Evolutionary conservation across 2,113 vertebrate species (phyloP).

Genomic region (Astur gentilis): DNA sequence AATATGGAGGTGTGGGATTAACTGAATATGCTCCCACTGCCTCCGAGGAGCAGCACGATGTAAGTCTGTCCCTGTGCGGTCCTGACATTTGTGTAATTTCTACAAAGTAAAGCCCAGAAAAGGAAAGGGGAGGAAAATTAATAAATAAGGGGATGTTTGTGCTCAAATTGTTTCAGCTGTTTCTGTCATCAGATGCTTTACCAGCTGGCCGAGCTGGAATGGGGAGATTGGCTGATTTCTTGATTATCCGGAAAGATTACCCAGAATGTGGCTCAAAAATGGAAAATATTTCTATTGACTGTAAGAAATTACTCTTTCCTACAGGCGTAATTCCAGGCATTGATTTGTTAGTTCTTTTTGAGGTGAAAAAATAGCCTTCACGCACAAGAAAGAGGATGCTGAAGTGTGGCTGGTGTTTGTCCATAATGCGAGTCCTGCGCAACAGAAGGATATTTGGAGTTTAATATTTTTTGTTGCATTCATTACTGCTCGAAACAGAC

Average conservation of each 20-base stretch:
- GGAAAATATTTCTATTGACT: neutral
- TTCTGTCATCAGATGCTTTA: neutral
- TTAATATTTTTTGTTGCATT: neutral
- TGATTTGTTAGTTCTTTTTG: neutral
- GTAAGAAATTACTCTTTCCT: neutral
- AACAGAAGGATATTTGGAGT: neutral
- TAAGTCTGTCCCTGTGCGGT: neutral
- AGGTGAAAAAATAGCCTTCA: neutral
- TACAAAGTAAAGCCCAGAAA: neutral
- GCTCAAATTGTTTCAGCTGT: neutral
- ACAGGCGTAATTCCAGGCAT: neutral
- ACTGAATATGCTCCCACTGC: neutral
- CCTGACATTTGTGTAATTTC: neutral
- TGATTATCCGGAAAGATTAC: neutral
- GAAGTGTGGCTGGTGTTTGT: neutral
- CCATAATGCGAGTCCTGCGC: accelerated
- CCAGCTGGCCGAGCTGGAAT: neutral
- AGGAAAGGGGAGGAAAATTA: neutral
- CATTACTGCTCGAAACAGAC: neutral
- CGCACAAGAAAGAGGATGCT: neutral
- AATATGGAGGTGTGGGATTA: accelerated
- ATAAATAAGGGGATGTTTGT: neutral
- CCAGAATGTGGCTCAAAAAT: neutral
- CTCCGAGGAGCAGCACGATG: neutral
- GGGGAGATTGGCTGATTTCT: neutral